A percentile compares a stretch with the other conserved stretches of the same genome.
These are phyloP conservation scores for Drosophila athabasca DNA, from an alignment of 1,140 invertebrate species.

Conservation along the genomic window DNA sequence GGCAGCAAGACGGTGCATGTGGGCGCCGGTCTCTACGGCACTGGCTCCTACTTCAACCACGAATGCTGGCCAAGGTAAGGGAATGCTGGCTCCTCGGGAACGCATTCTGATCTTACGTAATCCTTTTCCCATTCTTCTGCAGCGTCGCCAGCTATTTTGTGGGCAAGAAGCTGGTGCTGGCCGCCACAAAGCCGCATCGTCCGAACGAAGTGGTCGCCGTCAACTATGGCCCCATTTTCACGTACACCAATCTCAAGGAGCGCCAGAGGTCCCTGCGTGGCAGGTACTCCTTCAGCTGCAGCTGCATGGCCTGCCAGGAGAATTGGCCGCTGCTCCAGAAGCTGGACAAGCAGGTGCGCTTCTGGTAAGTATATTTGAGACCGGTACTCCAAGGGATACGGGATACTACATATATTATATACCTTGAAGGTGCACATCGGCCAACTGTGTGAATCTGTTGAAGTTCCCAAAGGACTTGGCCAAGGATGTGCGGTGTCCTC, in stretches of 20 bases:
- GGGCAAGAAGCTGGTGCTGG: slow-evolving; percentile 89
- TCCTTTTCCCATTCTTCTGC: not conserved
- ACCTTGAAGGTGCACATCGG: slow-evolving; percentile 85
- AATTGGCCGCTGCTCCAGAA: slow-evolving; percentile 90
- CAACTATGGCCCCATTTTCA: slow-evolving; percentile 94
- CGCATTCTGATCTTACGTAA: too few species aligned
- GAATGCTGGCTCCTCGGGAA: too few species aligned
- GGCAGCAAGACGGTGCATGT: slow-evolving; percentile 86
- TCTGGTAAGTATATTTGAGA: slow-evolving; percentile 56
- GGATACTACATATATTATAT: slow-evolving; percentile 1
- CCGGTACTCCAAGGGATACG: too few species aligned
- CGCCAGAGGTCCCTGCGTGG: slow-evolving; percentile 87
- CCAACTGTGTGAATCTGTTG: slow-evolving; percentile 85
- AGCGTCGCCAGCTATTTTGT: slow-evolving; percentile 91
- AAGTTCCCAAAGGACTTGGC: slow-evolving; percentile 80
- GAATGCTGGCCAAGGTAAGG: slow-evolving; percentile 89
- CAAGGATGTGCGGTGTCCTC: slow-evolving; percentile 84
- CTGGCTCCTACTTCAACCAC: slow-evolving; percentile 93
- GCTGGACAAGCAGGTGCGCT: slow-evolving; percentile 84
- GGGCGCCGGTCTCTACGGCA: slow-evolving; percentile 92
- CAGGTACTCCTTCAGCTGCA: slow-evolving; percentile 92
- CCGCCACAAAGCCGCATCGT: slow-evolving; percentile 87
- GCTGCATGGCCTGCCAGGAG: slow-evolving; percentile 89
- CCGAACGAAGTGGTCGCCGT: slow-evolving; percentile 89
- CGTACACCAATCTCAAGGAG: slow-evolving; percentile 86